phyloP scores from a whole-genome alignment of 2,797 vertebrate species.

The Columba guinea region DNA sequence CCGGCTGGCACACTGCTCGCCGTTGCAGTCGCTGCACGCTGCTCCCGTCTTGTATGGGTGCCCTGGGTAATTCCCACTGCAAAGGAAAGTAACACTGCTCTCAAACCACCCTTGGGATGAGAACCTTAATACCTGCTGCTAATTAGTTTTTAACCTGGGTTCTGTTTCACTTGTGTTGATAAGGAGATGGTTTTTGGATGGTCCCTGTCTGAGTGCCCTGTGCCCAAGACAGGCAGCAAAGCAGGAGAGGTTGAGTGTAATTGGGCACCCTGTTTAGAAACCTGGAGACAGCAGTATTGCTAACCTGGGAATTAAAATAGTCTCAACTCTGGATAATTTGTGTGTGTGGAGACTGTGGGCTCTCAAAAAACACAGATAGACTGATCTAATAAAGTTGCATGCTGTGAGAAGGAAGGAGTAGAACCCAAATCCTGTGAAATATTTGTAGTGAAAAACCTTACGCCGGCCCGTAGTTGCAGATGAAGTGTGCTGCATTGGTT shows the following conservation, averaged over 20 bases:
- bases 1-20: conserved; percentile 49
- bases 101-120: not conserved
- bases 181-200: not conserved
- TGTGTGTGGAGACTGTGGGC: not conserved
- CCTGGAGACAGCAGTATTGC: not conserved
- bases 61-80: conserved; percentile 72
- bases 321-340: not conserved
- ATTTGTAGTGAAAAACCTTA: conserved; percentile 69
- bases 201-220: not conserved
- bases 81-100: not conserved
- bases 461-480: conserved; percentile 86
- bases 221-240: not conserved
- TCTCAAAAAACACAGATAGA: not conserved
- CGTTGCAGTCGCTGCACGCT: conserved; percentile 57
- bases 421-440: not conserved
- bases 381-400: not conserved
- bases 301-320: not conserved
- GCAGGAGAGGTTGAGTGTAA: not conserved
- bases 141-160: not conserved
- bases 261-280: not conserved
- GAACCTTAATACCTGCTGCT: not conserved
- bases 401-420: not conserved
- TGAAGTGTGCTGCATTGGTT: conserved; percentile 68
- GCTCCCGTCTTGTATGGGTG: conserved; percentile 59
- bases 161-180: not conserved